These are phyloP conservation scores for Microcaecilia unicolor DNA, from an alignment of 2,797 vertebrate species.

Conservation along the genomic window DNA sequence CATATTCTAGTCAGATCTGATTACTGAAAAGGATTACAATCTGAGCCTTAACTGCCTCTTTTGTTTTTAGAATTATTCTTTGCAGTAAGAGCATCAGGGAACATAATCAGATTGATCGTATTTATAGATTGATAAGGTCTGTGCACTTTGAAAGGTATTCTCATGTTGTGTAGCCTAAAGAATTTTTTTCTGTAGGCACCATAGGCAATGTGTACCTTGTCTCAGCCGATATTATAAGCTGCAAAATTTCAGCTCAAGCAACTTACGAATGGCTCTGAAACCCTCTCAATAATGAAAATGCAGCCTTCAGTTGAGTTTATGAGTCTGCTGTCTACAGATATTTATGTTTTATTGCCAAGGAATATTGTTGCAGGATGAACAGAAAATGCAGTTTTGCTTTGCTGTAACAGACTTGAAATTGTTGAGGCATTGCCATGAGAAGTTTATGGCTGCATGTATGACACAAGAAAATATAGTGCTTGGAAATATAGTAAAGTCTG, in stretches of 20 bases:
- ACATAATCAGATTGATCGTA: conserved; percentile 33
- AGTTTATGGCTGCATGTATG: background rate
- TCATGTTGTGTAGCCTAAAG: conserved; percentile 29
- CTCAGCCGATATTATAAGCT: conserved; percentile 14
- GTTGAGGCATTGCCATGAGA: background rate
- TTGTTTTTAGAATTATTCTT: too few relatives aligned
- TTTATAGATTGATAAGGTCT: conserved; percentile 36
- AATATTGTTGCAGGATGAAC: conserved; percentile 27
- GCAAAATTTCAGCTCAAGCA: conserved; percentile 14
- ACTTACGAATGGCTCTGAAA: conserved; percentile 30
- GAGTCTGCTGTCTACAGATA: conserved; percentile 37
- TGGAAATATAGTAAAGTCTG: too few relatives aligned
- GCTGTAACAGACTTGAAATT: conserved; percentile 17
- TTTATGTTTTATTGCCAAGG: conserved; percentile 43
- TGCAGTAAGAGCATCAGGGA: conserved; percentile 22
- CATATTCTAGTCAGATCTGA: too few relatives aligned
- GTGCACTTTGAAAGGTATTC: conserved; percentile 25
- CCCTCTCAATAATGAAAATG: conserved; percentile 37
- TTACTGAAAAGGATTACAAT: too few relatives aligned
- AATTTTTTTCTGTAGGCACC: conserved; percentile 16
- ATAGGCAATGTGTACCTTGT: conserved; percentile 17
- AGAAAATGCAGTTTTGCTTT: conserved; percentile 32
- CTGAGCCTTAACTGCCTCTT: too few relatives aligned
- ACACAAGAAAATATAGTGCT: too few relatives aligned
- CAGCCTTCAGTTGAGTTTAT: conserved; percentile 33